Evolutionary conservation across 2,113 vertebrate species (phyloP).

Genomic region (Sminthopsis crassicaudata): DNA sequence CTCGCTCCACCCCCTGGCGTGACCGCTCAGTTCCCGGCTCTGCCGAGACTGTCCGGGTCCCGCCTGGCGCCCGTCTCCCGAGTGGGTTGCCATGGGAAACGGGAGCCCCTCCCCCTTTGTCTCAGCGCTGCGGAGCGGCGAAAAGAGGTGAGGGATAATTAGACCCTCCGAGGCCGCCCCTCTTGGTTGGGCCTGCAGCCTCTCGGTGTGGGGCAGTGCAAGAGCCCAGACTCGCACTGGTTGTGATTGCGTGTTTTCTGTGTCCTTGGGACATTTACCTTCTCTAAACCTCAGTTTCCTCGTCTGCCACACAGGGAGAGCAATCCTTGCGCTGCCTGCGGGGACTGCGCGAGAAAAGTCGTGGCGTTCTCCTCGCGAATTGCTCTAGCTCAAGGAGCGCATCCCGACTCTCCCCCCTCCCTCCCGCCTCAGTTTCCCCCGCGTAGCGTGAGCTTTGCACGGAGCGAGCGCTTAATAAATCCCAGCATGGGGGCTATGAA

Average conservation of each 20-base stretch:
- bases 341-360: not conserved
- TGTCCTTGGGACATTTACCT: not conserved
- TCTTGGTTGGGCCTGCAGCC: no score
- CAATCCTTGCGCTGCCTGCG: not conserved
- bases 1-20: not conserved
- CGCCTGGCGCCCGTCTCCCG: rapidly evolving
- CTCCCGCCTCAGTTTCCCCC: not conserved
- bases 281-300: not conserved
- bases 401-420: not conserved
- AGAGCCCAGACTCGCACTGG: no score
- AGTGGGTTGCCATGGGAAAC: not conserved
- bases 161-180: not conserved
- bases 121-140: rapidly evolving
- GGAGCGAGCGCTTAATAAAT: not conserved
- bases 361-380: not conserved
- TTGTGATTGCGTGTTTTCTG: not conserved
- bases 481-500: not conserved
- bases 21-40: not conserved
- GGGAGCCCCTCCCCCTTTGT: not conserved
- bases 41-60: not conserved
- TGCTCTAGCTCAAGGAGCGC: not conserved
- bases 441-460: not conserved
- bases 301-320: not conserved
- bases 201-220: not conserved
- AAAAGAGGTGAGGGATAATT: not conserved